Evolutionary conservation across 2,888 invertebrate genomes (phyloP), one percentile per base, ranked within the genome.

Genomic region (Plebejus melissa): DNA sequence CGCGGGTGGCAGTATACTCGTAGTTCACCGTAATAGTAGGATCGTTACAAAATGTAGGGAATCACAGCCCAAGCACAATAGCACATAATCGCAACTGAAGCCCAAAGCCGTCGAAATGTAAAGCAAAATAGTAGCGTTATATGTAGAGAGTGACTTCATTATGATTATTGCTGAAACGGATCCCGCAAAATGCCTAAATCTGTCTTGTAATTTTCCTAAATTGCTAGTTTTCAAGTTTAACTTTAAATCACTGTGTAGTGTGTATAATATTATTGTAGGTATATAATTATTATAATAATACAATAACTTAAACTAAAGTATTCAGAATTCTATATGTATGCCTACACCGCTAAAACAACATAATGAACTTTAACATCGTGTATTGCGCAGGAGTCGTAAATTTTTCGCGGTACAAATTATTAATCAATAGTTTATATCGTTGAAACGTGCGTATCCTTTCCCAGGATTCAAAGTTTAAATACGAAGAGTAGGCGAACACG

Each of bases 1-100:
- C 28, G 60, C 11, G 60, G 28, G 60, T 58, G 58, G 22, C 28
- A 28, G 28, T 65, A 16, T n/a, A 22, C 58, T 58, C 58, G 6
- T 32, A 32, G 65, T 65, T 60, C 60, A 60, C 22, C 2, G 28
- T 65, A 65, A 71, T 71, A 70, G 22, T 71, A 71, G 41, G 41
- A 46, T 71, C 22, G 13, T 11, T 22, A 41, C 71, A 41, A 46
- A 71, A 71, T 71, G 41, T 11, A 22, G 4, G 5, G 46, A 46
- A 71, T 13, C 41, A 28, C 16, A 71, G 28, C n/a, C 11, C 38
- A 46, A 41, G 46, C 71, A 46, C 71, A 46, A 71, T 71, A 46
- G 71, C 46, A 11, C 28, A 13, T 46, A 71, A 71, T 71, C 36
- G 46, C 46, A 46, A 13, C 22, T 46, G 22, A 22, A 71, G 28